A percentile compares a stretch with the other conserved stretches of the same genome.
phyloP scores from a whole-genome alignment of 2,113 vertebrate species.

The Notothenia coriiceps region DNA sequence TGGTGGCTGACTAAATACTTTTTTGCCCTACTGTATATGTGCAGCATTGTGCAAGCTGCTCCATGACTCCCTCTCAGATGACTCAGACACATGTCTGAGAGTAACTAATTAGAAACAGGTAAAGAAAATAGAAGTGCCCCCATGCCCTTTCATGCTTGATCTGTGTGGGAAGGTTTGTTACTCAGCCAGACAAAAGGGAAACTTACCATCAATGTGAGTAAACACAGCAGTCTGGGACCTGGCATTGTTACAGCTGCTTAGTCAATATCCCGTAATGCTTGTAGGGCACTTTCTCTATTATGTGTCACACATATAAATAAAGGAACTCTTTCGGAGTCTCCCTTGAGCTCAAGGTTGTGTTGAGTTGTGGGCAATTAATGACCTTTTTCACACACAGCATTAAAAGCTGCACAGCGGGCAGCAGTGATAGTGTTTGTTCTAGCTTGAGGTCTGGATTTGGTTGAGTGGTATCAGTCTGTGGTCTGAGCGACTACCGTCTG shows the following conservation, averaged over 20 bases:
- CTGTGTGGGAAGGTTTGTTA: conserved; percentile 57
- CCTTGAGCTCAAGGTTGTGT: not conserved
- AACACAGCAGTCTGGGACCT: conserved; percentile 50
- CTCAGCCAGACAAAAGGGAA: conserved; percentile 52
- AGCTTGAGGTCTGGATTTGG: conserved; percentile 42
- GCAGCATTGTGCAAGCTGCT: conserved; percentile 6
- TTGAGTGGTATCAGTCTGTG: conserved; percentile 36
- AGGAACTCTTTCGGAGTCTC: not conserved
- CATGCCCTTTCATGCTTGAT: conserved; percentile 31
- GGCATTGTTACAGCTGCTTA: conserved; percentile 6
- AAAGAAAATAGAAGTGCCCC: conserved; percentile 15
- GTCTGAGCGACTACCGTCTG: conserved; percentile 41
- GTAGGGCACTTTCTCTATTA: conserved; percentile 35
- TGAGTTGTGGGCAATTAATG: conserved; percentile 53
- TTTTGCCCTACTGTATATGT: not conserved
- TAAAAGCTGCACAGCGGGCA: conserved; percentile 16
- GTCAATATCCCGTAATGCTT: conserved; percentile 30
- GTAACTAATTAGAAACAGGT: conserved; percentile 53
- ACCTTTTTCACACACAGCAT: conserved; percentile 45
- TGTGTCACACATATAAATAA: conserved; percentile 38
- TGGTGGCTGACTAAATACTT: no score
- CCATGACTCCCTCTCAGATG: conserved; percentile 38
- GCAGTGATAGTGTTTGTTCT: conserved; percentile 48
- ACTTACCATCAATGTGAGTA: conserved; percentile 51
- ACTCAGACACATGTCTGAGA: conserved; percentile 41